Evolutionary conservation across 2,888 invertebrate genomes (phyloP).

Genomic region (Aleiodes testaceus): DNA sequence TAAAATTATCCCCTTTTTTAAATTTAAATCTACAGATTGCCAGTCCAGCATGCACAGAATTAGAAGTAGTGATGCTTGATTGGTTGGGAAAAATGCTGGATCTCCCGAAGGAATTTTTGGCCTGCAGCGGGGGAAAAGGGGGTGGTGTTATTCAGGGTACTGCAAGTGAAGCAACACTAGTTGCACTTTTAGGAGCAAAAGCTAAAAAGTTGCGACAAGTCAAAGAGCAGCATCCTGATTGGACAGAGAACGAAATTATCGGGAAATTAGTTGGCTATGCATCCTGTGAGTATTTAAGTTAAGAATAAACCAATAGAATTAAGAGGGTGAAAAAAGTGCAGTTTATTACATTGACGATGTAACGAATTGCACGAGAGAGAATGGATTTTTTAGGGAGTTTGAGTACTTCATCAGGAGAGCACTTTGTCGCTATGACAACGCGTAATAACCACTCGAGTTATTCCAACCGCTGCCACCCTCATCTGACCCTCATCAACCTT

Average conservation of each 20-base stretch:
- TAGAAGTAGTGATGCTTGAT: constrained; percentile 95
- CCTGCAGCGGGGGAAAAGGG: constrained; percentile 85
- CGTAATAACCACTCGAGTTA: constrained; percentile 70
- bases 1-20: constrained; percentile 6
- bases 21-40: constrained; percentile 79
- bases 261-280: constrained; percentile 90
- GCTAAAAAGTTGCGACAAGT: constrained; percentile 80
- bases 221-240: constrained; percentile 83
- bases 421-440: constrained; percentile 71
- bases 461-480: constrained; percentile 49
- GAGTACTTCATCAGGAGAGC: constrained; percentile 70
- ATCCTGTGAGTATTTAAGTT: constrained; percentile 79
- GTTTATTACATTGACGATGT: constrained; percentile 32
- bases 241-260: constrained; percentile 82
- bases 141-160: constrained; percentile 93
- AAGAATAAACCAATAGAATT: not conserved
- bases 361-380: constrained; percentile 50
- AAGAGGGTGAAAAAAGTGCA: not conserved
- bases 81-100: constrained; percentile 96
- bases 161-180: constrained; percentile 95
- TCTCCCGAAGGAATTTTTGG: constrained; percentile 88
- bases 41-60: constrained; percentile 95
- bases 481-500: constrained; percentile 31
- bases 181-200: constrained; percentile 93
- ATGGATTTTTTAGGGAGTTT: constrained; percentile 53